These are phyloP conservation scores for Labrus mixtus DNA, from an alignment of 2,113 vertebrate genomes.

Conservation along the genomic window DNA sequence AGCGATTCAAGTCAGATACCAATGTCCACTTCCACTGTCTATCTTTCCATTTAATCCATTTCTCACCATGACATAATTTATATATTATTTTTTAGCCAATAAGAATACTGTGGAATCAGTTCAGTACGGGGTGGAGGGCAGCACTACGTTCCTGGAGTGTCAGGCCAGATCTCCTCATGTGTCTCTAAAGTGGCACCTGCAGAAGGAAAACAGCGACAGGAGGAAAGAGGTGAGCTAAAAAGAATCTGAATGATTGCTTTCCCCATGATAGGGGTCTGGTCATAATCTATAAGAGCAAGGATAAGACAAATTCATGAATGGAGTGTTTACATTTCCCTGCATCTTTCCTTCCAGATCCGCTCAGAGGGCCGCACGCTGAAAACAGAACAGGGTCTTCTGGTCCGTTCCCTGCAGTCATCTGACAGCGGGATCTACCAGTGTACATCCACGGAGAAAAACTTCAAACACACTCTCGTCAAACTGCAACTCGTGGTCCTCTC, in stretches of 20 bases:
- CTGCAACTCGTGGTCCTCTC: constrained; percentile 94
- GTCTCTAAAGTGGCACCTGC: constrained; percentile 95
- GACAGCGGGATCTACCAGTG: constrained; percentile 95
- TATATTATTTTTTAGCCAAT: constrained; percentile 83
- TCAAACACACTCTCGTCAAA: constrained; percentile 94
- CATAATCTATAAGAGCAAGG: background rate
- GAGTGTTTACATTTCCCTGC: background rate
- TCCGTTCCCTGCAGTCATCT: constrained; percentile 90
- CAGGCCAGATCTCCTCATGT: constrained; percentile 95
- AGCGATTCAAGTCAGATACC: too few relatives aligned
- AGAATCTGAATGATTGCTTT: too few relatives aligned
- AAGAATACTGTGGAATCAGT: constrained; percentile 91
- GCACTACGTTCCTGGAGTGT: constrained; percentile 96
- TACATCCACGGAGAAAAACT: constrained; percentile 98
- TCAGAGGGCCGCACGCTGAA: constrained; percentile 93
- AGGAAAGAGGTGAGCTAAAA: constrained; percentile 91
- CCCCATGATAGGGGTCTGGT: background rate
- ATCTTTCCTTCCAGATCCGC: constrained; percentile 85
- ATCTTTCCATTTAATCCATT: background rate
- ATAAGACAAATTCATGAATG: background rate
- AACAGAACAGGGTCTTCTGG: constrained; percentile 93
- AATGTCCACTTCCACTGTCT: background rate
- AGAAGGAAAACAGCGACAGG: constrained; percentile 95
- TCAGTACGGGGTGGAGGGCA: constrained; percentile 96
- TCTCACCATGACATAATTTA: background rate